Conservation (phyloP, 2,888 invertebrate genomes). For the Tanytarsus gracilentus region DNA sequence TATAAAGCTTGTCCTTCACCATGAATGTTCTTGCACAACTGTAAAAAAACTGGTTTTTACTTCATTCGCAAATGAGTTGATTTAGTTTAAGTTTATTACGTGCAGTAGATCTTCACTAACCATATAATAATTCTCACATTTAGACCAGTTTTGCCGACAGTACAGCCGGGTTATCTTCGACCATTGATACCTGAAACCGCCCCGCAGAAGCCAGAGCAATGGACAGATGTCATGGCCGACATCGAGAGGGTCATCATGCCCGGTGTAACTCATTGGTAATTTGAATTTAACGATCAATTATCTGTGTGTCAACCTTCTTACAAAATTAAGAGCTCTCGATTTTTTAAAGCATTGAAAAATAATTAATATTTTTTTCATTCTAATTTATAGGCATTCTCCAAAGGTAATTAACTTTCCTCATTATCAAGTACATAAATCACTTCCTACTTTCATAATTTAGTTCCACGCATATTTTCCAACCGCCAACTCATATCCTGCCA, state of each 20-base stretch:
- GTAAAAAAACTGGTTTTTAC: neutral
- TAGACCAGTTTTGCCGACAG: conserved; percentile 79
- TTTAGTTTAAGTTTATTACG: neutral
- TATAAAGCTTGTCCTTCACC: conserved; percentile 21
- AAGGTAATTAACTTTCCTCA: no score
- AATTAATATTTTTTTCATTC: no score
- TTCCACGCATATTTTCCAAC: conserved; percentile 95
- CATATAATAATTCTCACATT: conserved; percentile 34
- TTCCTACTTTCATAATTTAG: conserved; percentile 29
- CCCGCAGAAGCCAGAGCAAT: conserved; percentile 75
- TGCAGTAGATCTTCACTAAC: no score
- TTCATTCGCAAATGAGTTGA: neutral
- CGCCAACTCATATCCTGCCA: conserved; percentile 86
- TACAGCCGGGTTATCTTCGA: conserved; percentile 87
- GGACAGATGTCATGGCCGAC: conserved; percentile 87
- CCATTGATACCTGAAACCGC: conserved; percentile 77
- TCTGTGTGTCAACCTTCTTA: no score
- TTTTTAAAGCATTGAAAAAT: no score
- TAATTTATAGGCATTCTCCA: no score
- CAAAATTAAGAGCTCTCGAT: no score
- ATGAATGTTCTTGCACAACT: conserved; percentile 17
- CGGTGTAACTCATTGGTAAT: conserved; percentile 96
- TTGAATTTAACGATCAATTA: no score
- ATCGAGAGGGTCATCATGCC: conserved; percentile 95
- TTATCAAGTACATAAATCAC: no score